Evolutionary conservation across 2,888 invertebrate species (phyloP), one percentile per base, ranked within the genome.

Genomic region (Drosophila cracens): DNA sequence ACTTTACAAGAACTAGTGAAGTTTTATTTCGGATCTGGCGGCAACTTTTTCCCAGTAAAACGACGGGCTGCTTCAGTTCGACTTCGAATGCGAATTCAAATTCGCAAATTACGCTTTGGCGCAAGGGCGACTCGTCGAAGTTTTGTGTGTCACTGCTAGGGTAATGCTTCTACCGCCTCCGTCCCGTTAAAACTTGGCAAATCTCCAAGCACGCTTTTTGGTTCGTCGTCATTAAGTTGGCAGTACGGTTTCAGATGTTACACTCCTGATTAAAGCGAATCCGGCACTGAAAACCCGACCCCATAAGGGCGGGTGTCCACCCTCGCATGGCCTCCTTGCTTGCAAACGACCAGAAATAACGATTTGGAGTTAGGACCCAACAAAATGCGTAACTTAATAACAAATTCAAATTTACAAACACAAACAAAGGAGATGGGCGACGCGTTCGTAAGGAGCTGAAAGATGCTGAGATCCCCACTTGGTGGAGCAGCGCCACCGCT

Each of bases 1-100:
- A 82, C 82, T 84, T 83, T 74, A 70, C 52, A 62, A 57, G 54
- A 83, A 5, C 27, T 58, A 58, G 73, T 60, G 51, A 60, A 56
- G 53, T 70, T 66, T 69, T 34, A 29, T 63, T 63, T 63, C 52
- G 29, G 33, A 43, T 57, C 33, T 33, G 34, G 21, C 18, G 27
- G 36, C 25, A 51, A 40, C n/a, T 52, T 33, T n/a, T 36, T 16
- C 27, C 25, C 31, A 34, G 6, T 18, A 33, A 8, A 34, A 25
- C 25, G 25, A 7, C 11, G 27, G 13, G 21, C 11, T 33, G 4
- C n/a, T 40, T 40, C 4, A 40, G 10, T n/a, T 40, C n/a, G 40
- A 40, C 40, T 40, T n/a, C 4, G 40, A 40, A 40, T 40, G 40
- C 10, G 56, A 21, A 25, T 16, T 34, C 4, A 10, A 36, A 34